phyloP scores from a whole-genome alignment of 2,113 vertebrate species.

The Gymnobelideus leadbeateri region DNA sequence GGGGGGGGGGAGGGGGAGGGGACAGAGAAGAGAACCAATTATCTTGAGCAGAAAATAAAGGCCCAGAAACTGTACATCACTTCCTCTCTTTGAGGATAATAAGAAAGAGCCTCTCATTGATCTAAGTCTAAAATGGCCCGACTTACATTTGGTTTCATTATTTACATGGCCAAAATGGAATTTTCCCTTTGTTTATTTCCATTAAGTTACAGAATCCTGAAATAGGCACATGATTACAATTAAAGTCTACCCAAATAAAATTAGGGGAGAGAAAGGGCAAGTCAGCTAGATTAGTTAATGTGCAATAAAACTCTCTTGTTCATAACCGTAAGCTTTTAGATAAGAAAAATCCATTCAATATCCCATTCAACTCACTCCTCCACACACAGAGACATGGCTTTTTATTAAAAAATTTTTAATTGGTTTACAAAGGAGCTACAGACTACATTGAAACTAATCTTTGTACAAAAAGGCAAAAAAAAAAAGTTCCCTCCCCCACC shows the following conservation, averaged over 20 bases:
- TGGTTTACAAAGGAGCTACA: conserved; percentile 85
- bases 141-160: neutral
- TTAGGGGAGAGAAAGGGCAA: conserved; percentile 1
- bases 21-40: neutral
- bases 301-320: neutral
- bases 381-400: conserved; percentile 80
- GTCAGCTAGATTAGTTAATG: conserved; percentile 5
- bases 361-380: conserved; percentile 63
- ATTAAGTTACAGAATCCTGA: neutral
- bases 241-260: neutral
- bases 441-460: conserved; percentile 85
- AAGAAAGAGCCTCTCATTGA: neutral
- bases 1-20: neutral
- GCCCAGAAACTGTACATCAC: neutral
- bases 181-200: conserved; percentile 14
- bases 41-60: neutral
- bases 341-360: neutral
- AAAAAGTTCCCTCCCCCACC: neutral
- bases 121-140: conserved; percentile 22
- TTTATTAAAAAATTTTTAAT: conserved; percentile 83
- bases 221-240: neutral
- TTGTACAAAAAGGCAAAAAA: conserved; percentile 83
- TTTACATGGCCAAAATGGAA: neutral
- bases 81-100: neutral
- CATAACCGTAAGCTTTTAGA: conserved; percentile 13